A percentile compares a stretch with the other conserved stretches of the same genome.
Conservation (phyloP, 1,140 invertebrate species). For the Atta cephalotes region DNA sequence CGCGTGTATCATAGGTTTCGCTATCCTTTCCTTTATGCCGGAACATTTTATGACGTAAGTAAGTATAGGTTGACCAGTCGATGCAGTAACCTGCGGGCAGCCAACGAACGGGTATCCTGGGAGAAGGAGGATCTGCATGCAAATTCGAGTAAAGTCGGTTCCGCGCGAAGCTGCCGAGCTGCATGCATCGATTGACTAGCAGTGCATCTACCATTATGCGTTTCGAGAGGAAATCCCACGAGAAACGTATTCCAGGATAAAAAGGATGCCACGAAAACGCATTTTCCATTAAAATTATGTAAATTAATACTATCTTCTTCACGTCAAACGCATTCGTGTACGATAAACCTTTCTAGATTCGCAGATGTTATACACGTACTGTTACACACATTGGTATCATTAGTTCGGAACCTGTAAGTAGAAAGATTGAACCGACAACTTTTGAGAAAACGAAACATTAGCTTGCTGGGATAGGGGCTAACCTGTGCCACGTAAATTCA, state of each 20-base stretch:
- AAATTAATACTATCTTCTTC: conserved; percentile 23
- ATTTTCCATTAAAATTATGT: conserved; percentile 34
- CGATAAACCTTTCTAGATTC: not conserved
- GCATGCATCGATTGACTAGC: conserved; percentile 56
- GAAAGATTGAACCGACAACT: conserved; percentile 37
- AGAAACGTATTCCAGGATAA: conserved; percentile 31
- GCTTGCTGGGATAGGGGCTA: not conserved
- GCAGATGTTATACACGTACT: not conserved
- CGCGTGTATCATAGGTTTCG: conserved; percentile 43
- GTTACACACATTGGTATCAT: not conserved
- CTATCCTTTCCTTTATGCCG: conserved; percentile 52
- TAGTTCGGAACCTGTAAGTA: conserved; percentile 11
- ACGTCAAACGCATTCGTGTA: conserved; percentile 11
- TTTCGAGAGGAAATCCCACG: conserved; percentile 52
- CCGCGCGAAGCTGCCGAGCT: conserved; percentile 53
- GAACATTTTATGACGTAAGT: conserved; percentile 63
- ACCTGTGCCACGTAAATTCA: conserved; percentile 46
- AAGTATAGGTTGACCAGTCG: conserved; percentile 62
- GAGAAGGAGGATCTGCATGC: conserved; percentile 69
- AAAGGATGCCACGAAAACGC: not conserved
- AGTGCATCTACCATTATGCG: conserved; percentile 50
- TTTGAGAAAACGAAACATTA: conserved; percentile 20
- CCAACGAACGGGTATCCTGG: conserved; percentile 53
- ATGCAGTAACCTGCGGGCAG: conserved; percentile 60
- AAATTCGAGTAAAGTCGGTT: conserved; percentile 70